Evolutionary conservation across 2,888 invertebrate genomes (phyloP), one percentile per base, ranked within the genome.

Genomic region (Diarsia rubi): DNA sequence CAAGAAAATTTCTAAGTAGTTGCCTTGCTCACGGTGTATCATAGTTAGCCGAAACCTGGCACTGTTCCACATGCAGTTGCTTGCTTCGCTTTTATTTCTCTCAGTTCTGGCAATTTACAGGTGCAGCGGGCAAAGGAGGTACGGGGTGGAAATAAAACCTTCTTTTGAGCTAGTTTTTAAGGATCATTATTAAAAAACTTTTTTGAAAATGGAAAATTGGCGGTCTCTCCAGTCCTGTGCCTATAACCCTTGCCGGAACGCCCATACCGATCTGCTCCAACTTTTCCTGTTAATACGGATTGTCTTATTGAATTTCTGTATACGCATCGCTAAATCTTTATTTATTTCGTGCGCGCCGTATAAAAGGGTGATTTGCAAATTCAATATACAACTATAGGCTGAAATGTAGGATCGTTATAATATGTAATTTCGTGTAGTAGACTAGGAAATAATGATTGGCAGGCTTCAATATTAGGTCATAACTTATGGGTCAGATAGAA

Each of bases 311-410:
- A 73, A 79, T 78, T 79, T 78, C 19, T 11, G 14, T 79, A 49
- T 63, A 57, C 54, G 49, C 21, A 63, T 57, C 44, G 44, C 31
- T 63, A 60, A 45, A 76, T 81, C 73, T 68, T 78, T 79, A 82
- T 79, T 78, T 75, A 69, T 72, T 63, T 65, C 68, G 63, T 57
- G 76, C 60, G 77, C 73, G 68, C 74, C 72, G n/a, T n/a, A 72
- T 75, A 69, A 63, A 67, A 57, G 64, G 54, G 66, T 69, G 81
- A 75, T 73, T 81, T 27, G 47, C 73, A 72, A 80, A 83, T 80
- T 77, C 69, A 75, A 77, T 83, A 68, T 31, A 59, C 37, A n/a
- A 31, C 67, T 64, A 71, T 49, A 49, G 27, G 54, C 70, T 67
- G n/a, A 19, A 69, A 54, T 12, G 45, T 60, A 42, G n/a, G 27